Evolutionary conservation across 2,888 invertebrate genomes (phyloP).

Genomic region (Dyspetes luteomarginatus): DNA sequence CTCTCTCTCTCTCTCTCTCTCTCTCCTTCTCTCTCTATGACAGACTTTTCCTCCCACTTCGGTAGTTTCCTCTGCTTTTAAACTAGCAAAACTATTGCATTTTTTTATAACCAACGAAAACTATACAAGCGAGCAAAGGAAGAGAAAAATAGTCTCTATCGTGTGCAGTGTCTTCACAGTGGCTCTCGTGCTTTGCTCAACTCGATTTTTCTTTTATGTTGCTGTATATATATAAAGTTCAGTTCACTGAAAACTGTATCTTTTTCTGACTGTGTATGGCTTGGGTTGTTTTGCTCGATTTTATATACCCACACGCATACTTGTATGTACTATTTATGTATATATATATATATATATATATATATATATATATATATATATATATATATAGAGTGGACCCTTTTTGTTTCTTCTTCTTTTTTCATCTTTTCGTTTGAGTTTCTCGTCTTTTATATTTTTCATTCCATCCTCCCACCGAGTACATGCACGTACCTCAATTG

Average conservation of each 20-base stretch:
- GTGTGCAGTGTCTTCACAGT: constrained; percentile 21
- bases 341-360: constrained; percentile 7
- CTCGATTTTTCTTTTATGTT: constrained; percentile 53
- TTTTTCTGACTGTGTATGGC: constrained; percentile 29
- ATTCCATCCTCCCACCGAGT: constrained; percentile 20
- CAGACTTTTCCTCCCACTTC: constrained; percentile 61
- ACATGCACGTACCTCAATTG: constrained; percentile 50
- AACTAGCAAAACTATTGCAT: constrained; percentile 77
- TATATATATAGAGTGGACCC: not conserved
- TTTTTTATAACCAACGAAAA: constrained; percentile 75
- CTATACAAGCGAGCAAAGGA: constrained; percentile 66
- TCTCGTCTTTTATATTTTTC: constrained; percentile 30
- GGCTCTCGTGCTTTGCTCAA: constrained; percentile 57
- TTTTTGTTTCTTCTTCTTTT: constrained; percentile 21
- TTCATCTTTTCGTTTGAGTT: constrained; percentile 47
- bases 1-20: not conserved
- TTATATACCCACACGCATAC: too few species aligned
- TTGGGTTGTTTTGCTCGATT: constrained; percentile 31
- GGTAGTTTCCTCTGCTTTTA: constrained; percentile 74
- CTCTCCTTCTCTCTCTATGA: not conserved
- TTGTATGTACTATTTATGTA: constrained; percentile 8
- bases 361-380: not conserved
- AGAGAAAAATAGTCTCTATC: not conserved
- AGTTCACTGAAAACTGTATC: constrained; percentile 34
- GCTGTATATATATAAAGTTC: constrained; percentile 8